Percentiles rank a stretch among this genome's conserved stretches.
Conservation (phyloP, 2,888 invertebrate genomes). For the Eilema griseolum region DNA sequence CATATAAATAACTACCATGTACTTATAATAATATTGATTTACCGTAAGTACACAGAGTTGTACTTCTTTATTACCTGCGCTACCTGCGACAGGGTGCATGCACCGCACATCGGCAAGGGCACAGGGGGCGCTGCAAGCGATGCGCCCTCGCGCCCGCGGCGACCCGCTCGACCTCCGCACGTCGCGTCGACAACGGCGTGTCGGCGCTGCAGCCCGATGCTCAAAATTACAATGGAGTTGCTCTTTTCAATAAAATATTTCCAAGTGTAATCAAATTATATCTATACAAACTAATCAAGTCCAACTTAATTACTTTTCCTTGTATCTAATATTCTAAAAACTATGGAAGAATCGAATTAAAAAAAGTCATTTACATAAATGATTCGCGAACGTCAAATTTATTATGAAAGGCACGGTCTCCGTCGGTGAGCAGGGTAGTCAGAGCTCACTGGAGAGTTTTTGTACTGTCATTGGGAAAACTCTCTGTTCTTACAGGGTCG, state of each 20-base stretch:
- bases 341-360: too few species aligned
- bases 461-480: too few species aligned
- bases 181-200: constrained; percentile 58
- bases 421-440: too few species aligned
- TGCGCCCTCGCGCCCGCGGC: constrained; percentile 63
- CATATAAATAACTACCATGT: too few species aligned
- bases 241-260: constrained; percentile 22
- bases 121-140: constrained; percentile 63
- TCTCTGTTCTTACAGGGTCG: too few species aligned
- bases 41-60: constrained; percentile 13
- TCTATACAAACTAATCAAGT: neutral
- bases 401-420: too few species aligned
- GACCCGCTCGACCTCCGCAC: constrained; percentile 53
- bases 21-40: neutral
- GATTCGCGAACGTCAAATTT: too few species aligned
- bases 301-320: too few species aligned
- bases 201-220: constrained; percentile 30
- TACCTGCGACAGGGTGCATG: constrained; percentile 69
- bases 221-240: constrained; percentile 21
- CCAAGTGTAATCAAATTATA: neutral
- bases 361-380: too few species aligned
- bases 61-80: constrained; percentile 21
- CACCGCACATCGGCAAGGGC: constrained; percentile 74
- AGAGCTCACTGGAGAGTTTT: too few species aligned
- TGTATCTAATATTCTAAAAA: too few species aligned